These are phyloP conservation scores for Tokudaia tokunoshimensis DNA, from an alignment of 2,797 vertebrate genomes.

Conservation along the genomic window DNA sequence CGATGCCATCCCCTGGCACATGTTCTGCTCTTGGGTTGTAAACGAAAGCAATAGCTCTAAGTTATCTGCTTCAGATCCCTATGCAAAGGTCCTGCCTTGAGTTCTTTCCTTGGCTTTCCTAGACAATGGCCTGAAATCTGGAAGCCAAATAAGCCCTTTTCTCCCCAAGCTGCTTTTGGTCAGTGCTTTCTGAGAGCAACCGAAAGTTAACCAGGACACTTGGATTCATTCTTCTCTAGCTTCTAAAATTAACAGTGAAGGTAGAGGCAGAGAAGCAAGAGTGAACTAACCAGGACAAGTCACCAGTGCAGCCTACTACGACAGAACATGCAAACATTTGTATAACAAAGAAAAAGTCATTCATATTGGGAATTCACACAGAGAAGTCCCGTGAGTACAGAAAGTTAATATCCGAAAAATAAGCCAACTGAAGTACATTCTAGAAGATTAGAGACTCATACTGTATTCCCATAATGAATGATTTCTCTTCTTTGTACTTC, in stretches of 20 bases:
- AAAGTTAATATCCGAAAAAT: slow-evolving; percentile 8
- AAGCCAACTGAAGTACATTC: slow-evolving; percentile 21
- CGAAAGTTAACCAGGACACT: background rate
- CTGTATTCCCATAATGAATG: slow-evolving; percentile 38
- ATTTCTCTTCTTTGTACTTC: slow-evolving; percentile 46
- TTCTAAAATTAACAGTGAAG: background rate
- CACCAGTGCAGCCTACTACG: background rate
- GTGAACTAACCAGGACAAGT: background rate
- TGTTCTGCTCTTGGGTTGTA: background rate
- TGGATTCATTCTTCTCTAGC: slow-evolving; percentile 9
- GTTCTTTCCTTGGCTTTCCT: background rate
- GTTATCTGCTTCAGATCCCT: background rate
- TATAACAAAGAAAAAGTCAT: background rate
- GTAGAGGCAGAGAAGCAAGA: background rate
- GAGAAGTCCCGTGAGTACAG: background rate
- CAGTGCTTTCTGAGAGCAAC: too few relatives aligned
- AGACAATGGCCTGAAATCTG: background rate
- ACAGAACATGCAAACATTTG: slow-evolving; percentile 9
- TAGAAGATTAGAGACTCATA: background rate
- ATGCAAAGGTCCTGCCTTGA: background rate
- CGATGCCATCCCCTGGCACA: background rate
- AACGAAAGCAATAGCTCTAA: background rate
- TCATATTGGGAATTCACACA: slow-evolving; percentile 26
- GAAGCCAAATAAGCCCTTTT: background rate
- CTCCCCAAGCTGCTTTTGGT: background rate